Conservation (phyloP, 2,113 vertebrate species). For the Synchiropus splendidus region DNA sequence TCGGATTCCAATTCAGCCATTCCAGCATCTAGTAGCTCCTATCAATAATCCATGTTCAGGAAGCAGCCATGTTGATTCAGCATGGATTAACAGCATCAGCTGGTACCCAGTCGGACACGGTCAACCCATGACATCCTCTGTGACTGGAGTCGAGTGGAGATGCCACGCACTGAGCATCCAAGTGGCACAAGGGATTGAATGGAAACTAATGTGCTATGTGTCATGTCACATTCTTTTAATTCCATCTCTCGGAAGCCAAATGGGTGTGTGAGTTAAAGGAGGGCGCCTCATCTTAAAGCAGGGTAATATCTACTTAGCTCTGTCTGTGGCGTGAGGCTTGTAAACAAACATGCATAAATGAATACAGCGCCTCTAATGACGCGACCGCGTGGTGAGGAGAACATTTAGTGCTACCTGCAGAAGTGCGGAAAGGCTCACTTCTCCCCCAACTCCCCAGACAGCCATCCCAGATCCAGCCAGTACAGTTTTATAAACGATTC, state of each 20-base stretch:
- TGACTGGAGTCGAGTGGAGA: constrained; percentile 41
- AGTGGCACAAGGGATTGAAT: constrained; percentile 53
- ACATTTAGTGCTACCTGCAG: constrained; percentile 9
- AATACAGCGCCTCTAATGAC: constrained; percentile 24
- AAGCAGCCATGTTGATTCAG: constrained; percentile 49
- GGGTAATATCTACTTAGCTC: constrained; percentile 7
- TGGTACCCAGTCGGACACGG: constrained; percentile 39
- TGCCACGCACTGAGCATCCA: constrained; percentile 37
- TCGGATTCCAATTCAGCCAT: constrained; percentile 20
- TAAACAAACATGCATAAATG: constrained; percentile 27
- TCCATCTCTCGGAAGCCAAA: constrained; percentile 36
- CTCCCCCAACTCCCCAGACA: constrained; percentile 24
- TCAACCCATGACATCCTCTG: constrained; percentile 55
- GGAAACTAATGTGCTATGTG: constrained; percentile 51
- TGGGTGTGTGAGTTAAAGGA: constrained; percentile 25
- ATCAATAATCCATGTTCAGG: constrained; percentile 53
- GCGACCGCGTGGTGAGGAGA: constrained; percentile 3
- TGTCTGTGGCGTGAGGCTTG: constrained; percentile 9
- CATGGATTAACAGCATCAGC: constrained; percentile 54
- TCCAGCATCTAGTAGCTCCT: constrained; percentile 45
- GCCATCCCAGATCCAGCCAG: constrained; percentile 34
- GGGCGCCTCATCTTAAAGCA: constrained; percentile 14
- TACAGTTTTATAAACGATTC: constrained; percentile 58
- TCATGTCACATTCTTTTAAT: constrained; percentile 36
- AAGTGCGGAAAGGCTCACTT: constrained; percentile 9